Evolutionary conservation across 2,113 vertebrate species (phyloP), one percentile per base, ranked within the genome.

Genomic region (Columbina picui): DNA sequence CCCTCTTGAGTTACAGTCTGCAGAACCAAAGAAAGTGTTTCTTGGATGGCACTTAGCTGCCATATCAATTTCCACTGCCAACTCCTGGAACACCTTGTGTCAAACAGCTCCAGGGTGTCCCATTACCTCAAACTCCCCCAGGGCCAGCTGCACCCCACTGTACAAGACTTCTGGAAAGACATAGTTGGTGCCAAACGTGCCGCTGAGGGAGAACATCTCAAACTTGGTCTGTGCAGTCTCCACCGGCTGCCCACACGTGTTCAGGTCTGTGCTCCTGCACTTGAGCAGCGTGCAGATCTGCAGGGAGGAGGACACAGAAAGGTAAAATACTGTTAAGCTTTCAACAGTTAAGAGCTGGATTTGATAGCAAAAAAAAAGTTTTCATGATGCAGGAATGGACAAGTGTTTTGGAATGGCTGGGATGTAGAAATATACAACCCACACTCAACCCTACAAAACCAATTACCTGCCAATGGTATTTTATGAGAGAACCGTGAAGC

Each of bases 131-230:
- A 98, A 98, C 60, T 98, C 96, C 47, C 95, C 81, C 0, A 98
- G 96, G 29, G 97, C 98, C 87, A 98, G 96, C 60, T 96, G 91
- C 88, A 97, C 81, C 7, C 93, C 94, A 1, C 97, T 98, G 90
- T 98, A 94, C 94, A 98, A 12, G 63, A 98, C 97, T 81, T 98
- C 98, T 21, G 98, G 98, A 60, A 98, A 98, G 39, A 98, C 94
- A 1, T 97, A 93, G 45, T 64, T 96, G 34, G 98, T 98, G 43
- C 76, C 74, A 68, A 98, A 98, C 0, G 96, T 98, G 67, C 98
- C 98, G 0, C 98, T 98, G 80, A 98, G 97, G 34, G 98, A 98
- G 89, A 98, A 98, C 65, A 50, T 96, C 17, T 98, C 93, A 96
- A 98, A 98, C 55, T 30, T 85, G 57, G 98, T 98, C 32, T 95